Conservation (phyloP, 2,113 vertebrate genomes). For the Otocyon megalotis region DNA sequence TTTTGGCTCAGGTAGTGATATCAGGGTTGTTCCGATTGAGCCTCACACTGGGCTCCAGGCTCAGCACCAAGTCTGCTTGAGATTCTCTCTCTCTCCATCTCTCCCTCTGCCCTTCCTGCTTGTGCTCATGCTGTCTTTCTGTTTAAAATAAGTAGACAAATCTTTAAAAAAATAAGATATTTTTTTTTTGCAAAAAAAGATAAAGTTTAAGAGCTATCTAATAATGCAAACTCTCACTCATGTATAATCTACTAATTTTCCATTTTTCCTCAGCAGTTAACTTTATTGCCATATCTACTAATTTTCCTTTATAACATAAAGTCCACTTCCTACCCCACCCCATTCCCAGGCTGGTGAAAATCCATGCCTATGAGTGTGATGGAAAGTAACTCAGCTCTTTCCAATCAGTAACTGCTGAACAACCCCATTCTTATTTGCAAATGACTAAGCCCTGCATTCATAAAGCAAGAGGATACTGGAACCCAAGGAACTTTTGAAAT, state of each 20-base stretch:
- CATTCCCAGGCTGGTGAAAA: not conserved
- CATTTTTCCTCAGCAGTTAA: not conserved
- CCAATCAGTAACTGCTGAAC: not conserved
- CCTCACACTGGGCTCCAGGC: not conserved
- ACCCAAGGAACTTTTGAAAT: not conserved
- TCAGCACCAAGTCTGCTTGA: not conserved
- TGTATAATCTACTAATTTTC: not conserved
- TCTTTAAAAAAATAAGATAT: not conserved
- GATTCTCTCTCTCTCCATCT: not conserved
- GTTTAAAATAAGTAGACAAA: not conserved
- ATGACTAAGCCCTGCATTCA: not conserved
- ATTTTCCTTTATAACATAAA: not conserved
- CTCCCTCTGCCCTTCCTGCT: not conserved
- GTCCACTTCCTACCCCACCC: fast-evolving
- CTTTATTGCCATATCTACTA: not conserved
- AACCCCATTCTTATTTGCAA: not conserved
- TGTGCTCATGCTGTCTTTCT: not conserved
- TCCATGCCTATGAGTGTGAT: fast-evolving
- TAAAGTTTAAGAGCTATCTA: not conserved
- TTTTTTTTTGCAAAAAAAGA: not conserved
- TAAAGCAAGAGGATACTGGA: not conserved
- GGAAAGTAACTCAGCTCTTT: not conserved
- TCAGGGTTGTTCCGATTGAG: not conserved
- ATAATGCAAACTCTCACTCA: not conserved
- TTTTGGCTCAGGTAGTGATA: not conserved